A percentile compares a stretch with the other conserved stretches of the same genome.
phyloP scores from a whole-genome alignment of 2,113 vertebrate species.

The Brienomyrus brachyistius region DNA sequence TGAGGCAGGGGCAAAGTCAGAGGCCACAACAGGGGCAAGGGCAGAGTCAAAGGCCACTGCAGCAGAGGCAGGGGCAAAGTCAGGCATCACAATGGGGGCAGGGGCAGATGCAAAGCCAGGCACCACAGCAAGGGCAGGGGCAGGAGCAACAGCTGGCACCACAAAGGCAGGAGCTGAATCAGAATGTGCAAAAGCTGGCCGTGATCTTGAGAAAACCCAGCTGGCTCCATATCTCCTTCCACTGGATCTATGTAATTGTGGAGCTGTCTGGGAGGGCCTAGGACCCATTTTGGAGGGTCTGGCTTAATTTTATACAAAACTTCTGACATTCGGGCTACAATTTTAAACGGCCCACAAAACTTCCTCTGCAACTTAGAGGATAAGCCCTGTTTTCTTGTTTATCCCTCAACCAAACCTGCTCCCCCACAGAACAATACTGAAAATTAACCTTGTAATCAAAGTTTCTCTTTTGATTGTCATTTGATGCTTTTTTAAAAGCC shows the following conservation, averaged over 20 bases:
- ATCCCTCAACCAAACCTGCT: not conserved
- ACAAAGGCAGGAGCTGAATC: not conserved
- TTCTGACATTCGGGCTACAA: not conserved
- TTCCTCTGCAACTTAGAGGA: not conserved
- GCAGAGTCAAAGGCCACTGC: not conserved
- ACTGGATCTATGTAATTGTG: not conserved
- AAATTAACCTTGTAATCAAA: not conserved
- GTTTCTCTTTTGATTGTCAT: not conserved
- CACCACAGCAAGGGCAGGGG: not conserved
- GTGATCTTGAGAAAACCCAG: not conserved
- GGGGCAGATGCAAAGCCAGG: not conserved
- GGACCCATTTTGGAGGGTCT: not conserved
- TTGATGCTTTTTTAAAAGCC: not conserved
- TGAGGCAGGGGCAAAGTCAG: not conserved
- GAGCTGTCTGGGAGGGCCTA: not conserved
- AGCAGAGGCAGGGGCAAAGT: not conserved
- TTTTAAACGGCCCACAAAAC: not conserved
- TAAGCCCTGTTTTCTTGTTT: not conserved
- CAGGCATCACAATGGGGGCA: not conserved
- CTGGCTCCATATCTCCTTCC: not conserved
- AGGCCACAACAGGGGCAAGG: not conserved
- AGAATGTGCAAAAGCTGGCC: not conserved
- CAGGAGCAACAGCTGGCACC: not conserved
- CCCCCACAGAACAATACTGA: not conserved
- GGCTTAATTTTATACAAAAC: not conserved